A percentile compares a stretch with the other conserved stretches of the same genome.
Conservation (phyloP, 2,797 vertebrate genomes). For the Hyperoplus lanceolatus region DNA sequence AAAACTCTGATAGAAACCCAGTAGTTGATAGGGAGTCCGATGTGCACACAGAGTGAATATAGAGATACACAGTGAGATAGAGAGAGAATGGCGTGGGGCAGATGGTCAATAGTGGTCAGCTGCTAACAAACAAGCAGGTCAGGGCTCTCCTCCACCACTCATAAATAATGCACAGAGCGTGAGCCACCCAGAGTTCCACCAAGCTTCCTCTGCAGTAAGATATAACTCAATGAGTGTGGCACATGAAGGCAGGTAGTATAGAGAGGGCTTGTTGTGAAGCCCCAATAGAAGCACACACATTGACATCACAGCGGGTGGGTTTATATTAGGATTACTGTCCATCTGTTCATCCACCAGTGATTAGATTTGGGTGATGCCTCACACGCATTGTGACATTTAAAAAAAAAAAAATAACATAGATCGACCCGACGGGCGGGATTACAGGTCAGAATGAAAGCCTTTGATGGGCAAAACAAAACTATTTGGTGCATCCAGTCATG, state of each 20-base stretch:
- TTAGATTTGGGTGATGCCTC: conserved; percentile 54
- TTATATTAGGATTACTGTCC: conserved; percentile 38
- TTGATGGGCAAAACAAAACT: conserved; percentile 53
- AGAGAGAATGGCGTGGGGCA: conserved; percentile 63
- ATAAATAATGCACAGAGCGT: conserved; percentile 77
- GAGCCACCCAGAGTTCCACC: conserved; percentile 45
- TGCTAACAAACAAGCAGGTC: conserved; percentile 80
- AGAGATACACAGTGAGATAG: background rate
- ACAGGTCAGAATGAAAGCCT: conserved; percentile 49
- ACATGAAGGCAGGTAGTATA: background rate
- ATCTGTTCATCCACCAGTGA: conserved; percentile 49
- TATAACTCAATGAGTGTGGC: conserved; percentile 8
- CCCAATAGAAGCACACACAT: conserved; percentile 26
- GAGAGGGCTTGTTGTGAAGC: conserved; percentile 16
- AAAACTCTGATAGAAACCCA: conserved; percentile 30
- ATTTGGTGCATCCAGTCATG: conserved; percentile 32
- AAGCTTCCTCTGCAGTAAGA: conserved; percentile 24
- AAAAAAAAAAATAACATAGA: conserved; percentile 34
- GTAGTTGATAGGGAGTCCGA: conserved; percentile 25
- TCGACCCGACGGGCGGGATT: conserved; percentile 33
- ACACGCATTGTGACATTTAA: conserved; percentile 43
- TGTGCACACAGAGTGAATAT: conserved; percentile 8
- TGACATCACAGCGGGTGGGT: conserved; percentile 23
- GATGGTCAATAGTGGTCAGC: conserved; percentile 84
- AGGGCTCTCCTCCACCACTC: conserved; percentile 66